Conservation (phyloP, 2,113 vertebrate species). For the Nycticryphes semicollaris region DNA sequence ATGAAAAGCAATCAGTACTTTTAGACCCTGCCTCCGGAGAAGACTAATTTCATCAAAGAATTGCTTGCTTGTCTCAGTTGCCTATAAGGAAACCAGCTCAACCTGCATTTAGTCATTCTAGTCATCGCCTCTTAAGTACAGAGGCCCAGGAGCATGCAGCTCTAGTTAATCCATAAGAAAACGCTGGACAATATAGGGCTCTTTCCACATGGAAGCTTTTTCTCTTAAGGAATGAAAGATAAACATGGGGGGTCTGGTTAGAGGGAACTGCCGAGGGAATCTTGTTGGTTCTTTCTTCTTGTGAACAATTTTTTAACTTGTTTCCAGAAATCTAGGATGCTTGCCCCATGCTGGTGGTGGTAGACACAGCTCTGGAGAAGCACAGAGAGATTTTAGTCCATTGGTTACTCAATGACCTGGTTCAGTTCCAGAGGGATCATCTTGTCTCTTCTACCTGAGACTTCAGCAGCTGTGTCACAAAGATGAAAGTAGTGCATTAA, state of each 20-base stretch:
- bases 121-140: background rate
- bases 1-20: background rate
- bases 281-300: background rate
- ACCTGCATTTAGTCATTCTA: background rate
- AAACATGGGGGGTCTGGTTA: background rate
- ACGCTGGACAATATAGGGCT: background rate
- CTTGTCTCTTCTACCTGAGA: background rate
- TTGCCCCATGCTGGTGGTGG: background rate
- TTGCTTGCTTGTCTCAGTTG: background rate
- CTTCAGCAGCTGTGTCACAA: background rate
- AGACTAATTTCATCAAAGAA: background rate
- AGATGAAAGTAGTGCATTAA: background rate
- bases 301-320: background rate
- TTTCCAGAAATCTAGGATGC: background rate
- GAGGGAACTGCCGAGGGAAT: background rate
- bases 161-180: background rate
- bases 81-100: background rate
- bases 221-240: background rate
- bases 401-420: background rate
- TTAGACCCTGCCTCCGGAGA: background rate
- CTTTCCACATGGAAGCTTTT: background rate
- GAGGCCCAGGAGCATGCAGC: background rate
- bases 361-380: background rate
- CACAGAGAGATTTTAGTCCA: background rate
- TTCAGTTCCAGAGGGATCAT: background rate